A percentile compares a stretch with the other conserved stretches of the same genome.
These are phyloP conservation scores for Agrotis exclamationis DNA, from an alignment of 2,888 invertebrate species.

Conservation along the genomic window DNA sequence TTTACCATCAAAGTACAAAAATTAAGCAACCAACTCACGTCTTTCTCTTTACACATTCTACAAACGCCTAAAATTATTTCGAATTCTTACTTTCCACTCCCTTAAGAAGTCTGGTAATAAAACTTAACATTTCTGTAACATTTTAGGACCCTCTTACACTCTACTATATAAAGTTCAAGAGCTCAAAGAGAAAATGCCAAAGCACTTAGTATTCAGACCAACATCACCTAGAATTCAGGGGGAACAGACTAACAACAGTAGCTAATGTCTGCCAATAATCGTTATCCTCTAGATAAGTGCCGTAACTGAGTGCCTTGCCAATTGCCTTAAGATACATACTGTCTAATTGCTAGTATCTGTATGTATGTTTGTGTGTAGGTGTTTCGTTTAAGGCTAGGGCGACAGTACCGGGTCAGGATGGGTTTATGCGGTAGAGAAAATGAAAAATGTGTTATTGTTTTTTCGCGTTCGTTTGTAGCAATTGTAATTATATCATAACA, in stretches of 20 bases:
- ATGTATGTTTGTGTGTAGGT: conserved; percentile 33
- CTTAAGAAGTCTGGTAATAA: conserved; percentile 41
- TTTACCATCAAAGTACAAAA: not conserved
- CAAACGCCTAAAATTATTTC: conserved; percentile 34
- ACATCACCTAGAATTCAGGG: conserved; percentile 71
- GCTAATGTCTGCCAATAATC: conserved; percentile 86
- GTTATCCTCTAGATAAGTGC: conserved; percentile 84
- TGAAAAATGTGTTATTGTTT: conserved; percentile 11
- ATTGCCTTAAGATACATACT: conserved; percentile 81
- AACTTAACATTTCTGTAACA: conserved; percentile 59
- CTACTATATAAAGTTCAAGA: conserved; percentile 59
- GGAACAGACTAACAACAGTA: conserved; percentile 77
- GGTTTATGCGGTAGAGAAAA: conserved; percentile 19
- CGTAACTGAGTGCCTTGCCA: conserved; percentile 79
- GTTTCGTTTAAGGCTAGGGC: conserved; percentile 37
- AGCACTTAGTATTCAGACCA: conserved; percentile 77
- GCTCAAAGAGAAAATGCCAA: conserved; percentile 63
- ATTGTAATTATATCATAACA: too few relatives aligned
- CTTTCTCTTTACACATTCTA: not conserved
- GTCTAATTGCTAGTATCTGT: conserved; percentile 74
- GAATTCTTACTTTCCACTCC: conserved; percentile 30
- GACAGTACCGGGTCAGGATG: conserved; percentile 23
- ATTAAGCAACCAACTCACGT: not conserved
- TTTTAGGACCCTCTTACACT: conserved; percentile 56
- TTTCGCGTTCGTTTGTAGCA: not conserved